phyloP scores from a whole-genome alignment of 2,113 vertebrate species.

The Zosterops hypoxanthus region DNA sequence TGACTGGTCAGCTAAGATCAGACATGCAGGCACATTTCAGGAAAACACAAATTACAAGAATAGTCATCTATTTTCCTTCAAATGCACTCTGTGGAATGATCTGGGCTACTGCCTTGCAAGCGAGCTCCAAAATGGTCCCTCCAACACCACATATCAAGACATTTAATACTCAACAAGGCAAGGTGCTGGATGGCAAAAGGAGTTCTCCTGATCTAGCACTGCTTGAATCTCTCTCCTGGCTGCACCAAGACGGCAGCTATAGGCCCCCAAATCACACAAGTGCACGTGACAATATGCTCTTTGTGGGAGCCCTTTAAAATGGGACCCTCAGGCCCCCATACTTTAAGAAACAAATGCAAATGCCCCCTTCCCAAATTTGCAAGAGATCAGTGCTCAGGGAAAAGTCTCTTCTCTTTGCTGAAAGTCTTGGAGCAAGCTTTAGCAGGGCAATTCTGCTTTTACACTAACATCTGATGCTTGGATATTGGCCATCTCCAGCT shows the following conservation, averaged over 20 bases:
- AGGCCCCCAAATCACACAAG: neutral
- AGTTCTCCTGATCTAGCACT: neutral
- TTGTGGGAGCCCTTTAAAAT: neutral
- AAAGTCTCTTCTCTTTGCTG: neutral
- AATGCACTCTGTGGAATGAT: neutral
- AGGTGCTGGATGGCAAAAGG: neutral
- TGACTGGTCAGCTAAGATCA: neutral
- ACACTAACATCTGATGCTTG: neutral
- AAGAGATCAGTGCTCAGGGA: neutral
- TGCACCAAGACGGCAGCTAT: accelerated
- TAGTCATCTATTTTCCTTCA: neutral
- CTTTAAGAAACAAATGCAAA: neutral
- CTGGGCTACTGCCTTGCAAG: neutral
- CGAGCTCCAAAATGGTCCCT: neutral
- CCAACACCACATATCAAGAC: neutral
- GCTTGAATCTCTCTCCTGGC: neutral
- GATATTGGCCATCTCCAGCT: neutral
- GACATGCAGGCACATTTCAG: neutral
- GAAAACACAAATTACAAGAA: neutral
- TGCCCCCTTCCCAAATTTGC: neutral
- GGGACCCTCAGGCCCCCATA: neutral
- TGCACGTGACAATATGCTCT: accelerated
- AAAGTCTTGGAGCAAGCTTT: neutral
- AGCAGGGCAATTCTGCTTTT: neutral
- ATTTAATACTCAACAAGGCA: neutral